Evolutionary conservation across 1,140 invertebrate species (phyloP).

Genomic region (Cotesia typhae): DNA sequence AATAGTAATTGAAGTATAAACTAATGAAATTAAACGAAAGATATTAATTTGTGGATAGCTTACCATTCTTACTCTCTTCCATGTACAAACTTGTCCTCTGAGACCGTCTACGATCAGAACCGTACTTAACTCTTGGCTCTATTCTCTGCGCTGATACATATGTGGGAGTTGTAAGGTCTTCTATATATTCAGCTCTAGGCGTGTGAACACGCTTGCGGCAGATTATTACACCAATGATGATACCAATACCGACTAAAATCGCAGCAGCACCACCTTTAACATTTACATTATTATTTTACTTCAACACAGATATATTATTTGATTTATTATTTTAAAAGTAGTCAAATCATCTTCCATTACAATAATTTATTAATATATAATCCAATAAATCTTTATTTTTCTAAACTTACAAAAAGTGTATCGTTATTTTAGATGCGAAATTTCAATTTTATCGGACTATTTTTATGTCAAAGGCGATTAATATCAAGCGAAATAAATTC

Average conservation of each 20-base stretch:
- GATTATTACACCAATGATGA: conserved; percentile 57
- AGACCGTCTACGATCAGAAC: conserved; percentile 51
- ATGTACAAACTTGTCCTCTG: conserved; percentile 59
- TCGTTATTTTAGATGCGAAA: no score
- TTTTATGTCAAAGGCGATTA: no score
- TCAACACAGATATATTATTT: neutral
- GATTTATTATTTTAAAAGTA: neutral
- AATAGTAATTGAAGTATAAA: neutral
- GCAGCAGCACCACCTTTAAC: conserved; percentile 50
- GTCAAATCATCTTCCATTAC: no score
- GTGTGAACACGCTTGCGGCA: conserved; percentile 48
- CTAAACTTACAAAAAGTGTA: no score
- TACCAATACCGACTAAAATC: conserved; percentile 57
- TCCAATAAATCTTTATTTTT: no score
- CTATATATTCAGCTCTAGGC: conserved; percentile 45
- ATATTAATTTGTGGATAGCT: conserved; percentile 21
- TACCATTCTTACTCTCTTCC: conserved; percentile 61
- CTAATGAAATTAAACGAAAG: conserved; percentile 5
- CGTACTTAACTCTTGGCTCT: conserved; percentile 58
- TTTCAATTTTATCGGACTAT: no score
- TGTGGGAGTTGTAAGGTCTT: conserved; percentile 63
- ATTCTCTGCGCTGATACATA: conserved; percentile 58
- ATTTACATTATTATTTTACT: neutral
- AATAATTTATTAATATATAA: no score
- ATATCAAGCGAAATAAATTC: no score